Conservation (phyloP, 1,140 invertebrate genomes). For the Neodiprion lecontei region DNA sequence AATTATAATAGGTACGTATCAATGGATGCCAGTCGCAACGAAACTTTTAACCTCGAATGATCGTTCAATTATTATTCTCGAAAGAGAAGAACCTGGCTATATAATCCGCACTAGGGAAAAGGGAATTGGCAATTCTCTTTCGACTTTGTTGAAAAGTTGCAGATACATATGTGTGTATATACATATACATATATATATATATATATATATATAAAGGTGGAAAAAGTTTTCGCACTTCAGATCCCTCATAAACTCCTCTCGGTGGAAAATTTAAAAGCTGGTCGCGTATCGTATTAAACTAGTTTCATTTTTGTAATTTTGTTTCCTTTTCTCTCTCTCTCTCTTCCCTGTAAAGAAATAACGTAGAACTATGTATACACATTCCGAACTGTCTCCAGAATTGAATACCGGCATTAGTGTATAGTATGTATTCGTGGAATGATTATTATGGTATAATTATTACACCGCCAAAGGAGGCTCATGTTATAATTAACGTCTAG, state of each 20-base stretch:
- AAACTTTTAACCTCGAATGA: neutral
- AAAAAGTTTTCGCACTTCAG: neutral
- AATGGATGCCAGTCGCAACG: neutral
- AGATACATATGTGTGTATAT: too few relatives aligned
- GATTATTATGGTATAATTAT: too few relatives aligned
- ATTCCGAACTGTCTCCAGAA: too few relatives aligned
- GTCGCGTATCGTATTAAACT: constrained; percentile 2
- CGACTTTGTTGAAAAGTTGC: neutral
- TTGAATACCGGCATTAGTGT: too few relatives aligned
- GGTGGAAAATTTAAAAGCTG: neutral
- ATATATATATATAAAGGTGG: neutral
- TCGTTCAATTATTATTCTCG: constrained; percentile 5
- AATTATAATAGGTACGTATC: too few relatives aligned
- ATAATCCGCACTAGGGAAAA: neutral
- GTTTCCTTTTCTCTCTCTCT: too few relatives aligned
- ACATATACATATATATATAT: neutral
- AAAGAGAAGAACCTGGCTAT: neutral
- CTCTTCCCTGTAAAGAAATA: too few relatives aligned
- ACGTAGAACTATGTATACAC: too few relatives aligned
- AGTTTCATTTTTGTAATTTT: neutral
- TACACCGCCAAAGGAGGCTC: too few relatives aligned
- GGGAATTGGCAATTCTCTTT: neutral
- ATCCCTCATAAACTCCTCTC: neutral
- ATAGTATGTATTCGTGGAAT: too few relatives aligned
- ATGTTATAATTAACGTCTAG: too few relatives aligned